A percentile compares a stretch with the other conserved stretches of the same genome.
Conservation (phyloP, 1,140 invertebrate species). For the Tetragonula clypearis region DNA sequence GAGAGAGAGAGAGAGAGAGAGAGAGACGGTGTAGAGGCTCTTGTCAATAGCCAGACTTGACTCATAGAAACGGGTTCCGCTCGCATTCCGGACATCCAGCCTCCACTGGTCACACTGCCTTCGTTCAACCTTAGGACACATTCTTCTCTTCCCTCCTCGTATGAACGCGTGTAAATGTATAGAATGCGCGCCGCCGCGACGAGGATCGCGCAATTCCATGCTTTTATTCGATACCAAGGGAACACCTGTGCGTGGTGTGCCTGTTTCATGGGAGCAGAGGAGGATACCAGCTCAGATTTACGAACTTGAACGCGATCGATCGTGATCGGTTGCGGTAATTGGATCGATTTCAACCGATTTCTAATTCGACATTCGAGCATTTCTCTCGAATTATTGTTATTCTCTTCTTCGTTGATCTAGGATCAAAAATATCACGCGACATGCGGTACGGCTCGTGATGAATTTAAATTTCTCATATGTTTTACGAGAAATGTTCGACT, state of each 20-base stretch:
- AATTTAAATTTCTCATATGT: background rate
- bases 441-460: background rate
- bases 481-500: background rate
- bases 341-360: background rate
- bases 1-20: background rate
- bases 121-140: slow-evolving; percentile 49
- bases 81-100: slow-evolving; percentile 71
- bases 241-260: slow-evolving; percentile 16
- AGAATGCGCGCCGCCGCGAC: background rate
- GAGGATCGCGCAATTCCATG: slow-evolving; percentile 1
- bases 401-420: too few species aligned
- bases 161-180: background rate
- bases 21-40: slow-evolving; percentile 41
- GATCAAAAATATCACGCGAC: background rate
- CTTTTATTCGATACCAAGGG: slow-evolving; percentile 20
- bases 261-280: background rate
- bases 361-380: background rate
- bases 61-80: slow-evolving; percentile 74
- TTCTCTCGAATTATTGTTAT: background rate
- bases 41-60: slow-evolving; percentile 73
- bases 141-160: background rate
- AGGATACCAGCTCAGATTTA: background rate
- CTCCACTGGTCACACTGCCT: slow-evolving; percentile 54
- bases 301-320: background rate
- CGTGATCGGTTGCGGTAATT: background rate